These are phyloP conservation scores for Andrena bicolor DNA, from an alignment of 2,888 invertebrate species.

Conservation along the genomic window DNA sequence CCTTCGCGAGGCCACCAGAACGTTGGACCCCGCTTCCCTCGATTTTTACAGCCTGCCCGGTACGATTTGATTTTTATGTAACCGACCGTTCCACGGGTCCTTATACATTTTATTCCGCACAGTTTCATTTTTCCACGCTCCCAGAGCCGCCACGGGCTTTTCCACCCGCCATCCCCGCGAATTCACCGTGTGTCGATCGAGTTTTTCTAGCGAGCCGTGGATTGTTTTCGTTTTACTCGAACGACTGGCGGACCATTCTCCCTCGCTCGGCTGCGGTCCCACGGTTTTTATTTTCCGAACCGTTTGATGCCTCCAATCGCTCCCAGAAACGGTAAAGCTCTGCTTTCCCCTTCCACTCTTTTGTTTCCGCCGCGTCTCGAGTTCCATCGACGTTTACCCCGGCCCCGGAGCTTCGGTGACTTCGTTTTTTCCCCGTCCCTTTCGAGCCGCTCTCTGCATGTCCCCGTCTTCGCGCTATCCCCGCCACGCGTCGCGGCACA, in stretches of 20 bases:
- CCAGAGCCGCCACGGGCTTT: background rate
- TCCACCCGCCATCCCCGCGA: background rate
- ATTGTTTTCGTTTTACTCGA: conserved; percentile 43
- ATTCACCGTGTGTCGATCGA: conserved; percentile 28
- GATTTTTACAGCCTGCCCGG: conserved; percentile 18
- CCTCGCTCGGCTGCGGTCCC: conserved; percentile 2
- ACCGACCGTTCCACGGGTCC: background rate
- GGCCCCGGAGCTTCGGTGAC: background rate
- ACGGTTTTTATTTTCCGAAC: conserved; percentile 23
- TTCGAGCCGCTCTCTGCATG: background rate
- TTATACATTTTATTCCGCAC: conserved; percentile 25
- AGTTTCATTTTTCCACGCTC: conserved; percentile 10
- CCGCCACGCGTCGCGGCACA: background rate
- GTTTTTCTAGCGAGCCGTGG: conserved; percentile 16
- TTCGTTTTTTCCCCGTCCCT: background rate
- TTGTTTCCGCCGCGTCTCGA: too few species aligned
- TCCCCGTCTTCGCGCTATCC: background rate
- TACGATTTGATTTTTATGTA: conserved; percentile 11
- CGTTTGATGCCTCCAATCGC: conserved; percentile 18
- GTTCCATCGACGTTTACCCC: background rate
- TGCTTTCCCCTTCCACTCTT: too few species aligned
- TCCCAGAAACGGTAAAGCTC: too few species aligned
- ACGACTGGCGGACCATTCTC: background rate
- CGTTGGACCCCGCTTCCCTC: background rate
- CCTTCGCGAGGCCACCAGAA: conserved; percentile 4